Evolutionary conservation across 2,113 vertebrate genomes (phyloP), one percentile per base, ranked within the genome.

Genomic region (Lepisosteus oculatus): DNA sequence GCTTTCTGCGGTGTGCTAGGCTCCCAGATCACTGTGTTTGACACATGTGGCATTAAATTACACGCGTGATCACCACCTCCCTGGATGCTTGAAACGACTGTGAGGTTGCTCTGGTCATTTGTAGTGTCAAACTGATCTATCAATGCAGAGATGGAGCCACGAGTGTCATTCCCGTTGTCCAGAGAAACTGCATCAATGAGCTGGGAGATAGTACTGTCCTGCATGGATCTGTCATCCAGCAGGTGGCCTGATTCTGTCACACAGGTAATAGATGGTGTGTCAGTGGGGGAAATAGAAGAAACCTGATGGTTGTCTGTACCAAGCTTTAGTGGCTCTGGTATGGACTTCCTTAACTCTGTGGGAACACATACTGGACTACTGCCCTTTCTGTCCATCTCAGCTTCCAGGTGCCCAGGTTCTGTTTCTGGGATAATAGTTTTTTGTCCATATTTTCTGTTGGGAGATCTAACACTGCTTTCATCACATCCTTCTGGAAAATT

Each of bases 121-220:
- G 90, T 88, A 72, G 72, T 81, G 61, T 97, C 95, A 67, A 93
- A 82, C 69, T 95, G 93, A 68, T 90, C 82, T 8, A 98, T 95
- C 67, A 99, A 77, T 45, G 91, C 93, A 0, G 97, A 99, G 80
- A 98, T 88, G 9, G 95, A 87, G 0, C 93, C 93, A 65, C 89
- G 89, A 0, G 90, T 82, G 79, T 96, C 94, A 0, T 86, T 87
- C 67, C 91, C 93, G 0, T 88, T 90, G 1, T 77, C 84, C 41
- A 96, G 79, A 13, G 95, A 95, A 17, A 96, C 91, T 2, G 93
- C 90, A 65, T 95, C 94, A 70, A 98, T 97, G 17, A 98, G 94
- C 77, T 86, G 91, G 75, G 97, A 99, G 76, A 98, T 89, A 44
- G 92, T 88, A 79, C 93, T 93, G 72, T 97, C 95, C 64, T 94